phyloP scores from a whole-genome alignment of 2,113 vertebrate genomes.

The Eptesicus fuscus region DNA sequence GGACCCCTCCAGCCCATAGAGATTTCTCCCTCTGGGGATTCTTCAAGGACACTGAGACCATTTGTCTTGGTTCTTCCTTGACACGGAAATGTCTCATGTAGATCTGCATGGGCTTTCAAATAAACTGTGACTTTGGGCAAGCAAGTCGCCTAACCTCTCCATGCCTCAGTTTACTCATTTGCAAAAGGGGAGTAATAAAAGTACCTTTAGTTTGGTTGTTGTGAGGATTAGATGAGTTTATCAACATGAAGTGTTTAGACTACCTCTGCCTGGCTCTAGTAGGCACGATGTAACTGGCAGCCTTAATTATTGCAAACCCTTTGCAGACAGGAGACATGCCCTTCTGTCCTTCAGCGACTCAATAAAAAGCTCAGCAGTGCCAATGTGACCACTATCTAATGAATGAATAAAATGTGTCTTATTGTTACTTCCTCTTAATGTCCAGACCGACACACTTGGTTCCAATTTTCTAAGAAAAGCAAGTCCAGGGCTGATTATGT shows the following conservation, averaged over 20 bases:
- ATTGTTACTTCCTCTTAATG: background rate
- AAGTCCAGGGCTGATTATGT: background rate
- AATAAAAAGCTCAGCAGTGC: background rate
- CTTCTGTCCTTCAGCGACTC: background rate
- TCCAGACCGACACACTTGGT: background rate
- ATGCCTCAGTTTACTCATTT: constrained; percentile 9
- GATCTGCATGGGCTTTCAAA: background rate
- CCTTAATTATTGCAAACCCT: background rate
- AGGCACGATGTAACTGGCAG: background rate
- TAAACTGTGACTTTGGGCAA: background rate
- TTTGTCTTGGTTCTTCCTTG: background rate
- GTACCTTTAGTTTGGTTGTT: background rate
- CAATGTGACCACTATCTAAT: background rate
- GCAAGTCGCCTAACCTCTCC: background rate
- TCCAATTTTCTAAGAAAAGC: background rate
- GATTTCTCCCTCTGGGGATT: background rate
- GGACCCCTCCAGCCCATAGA: background rate
- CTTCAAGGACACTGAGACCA: background rate
- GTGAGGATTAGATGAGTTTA: background rate
- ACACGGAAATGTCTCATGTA: background rate
- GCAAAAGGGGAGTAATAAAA: constrained; percentile 8
- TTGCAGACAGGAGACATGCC: background rate
- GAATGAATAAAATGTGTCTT: background rate
- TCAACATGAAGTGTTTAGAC: background rate
- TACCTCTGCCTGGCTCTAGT: background rate